Percentiles rank a stretch among this genome's conserved stretches.
These are phyloP conservation scores for Novumbra hubbsi DNA, from an alignment of 2,797 vertebrate species.

Conservation along the genomic window DNA sequence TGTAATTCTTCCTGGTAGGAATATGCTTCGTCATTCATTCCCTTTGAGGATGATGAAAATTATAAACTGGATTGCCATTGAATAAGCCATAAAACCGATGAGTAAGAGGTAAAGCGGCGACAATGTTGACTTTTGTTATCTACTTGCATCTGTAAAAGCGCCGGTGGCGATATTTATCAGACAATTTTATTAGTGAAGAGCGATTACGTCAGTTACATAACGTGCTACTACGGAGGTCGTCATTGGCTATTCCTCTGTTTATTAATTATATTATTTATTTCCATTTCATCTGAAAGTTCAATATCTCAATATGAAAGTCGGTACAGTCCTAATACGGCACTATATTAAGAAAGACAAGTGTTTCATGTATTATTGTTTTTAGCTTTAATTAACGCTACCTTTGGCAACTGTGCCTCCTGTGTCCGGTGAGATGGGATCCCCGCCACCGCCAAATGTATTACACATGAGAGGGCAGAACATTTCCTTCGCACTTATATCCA, in stretches of 20 bases:
- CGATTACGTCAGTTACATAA: conserved; percentile 47
- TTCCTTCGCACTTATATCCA: conserved; percentile 30
- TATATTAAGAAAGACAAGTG: neutral
- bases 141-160: neutral
- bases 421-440: conserved; percentile 18
- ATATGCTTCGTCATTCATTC: conserved; percentile 60
- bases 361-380: neutral
- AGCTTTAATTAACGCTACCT: conserved; percentile 51
- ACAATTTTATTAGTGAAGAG: neutral
- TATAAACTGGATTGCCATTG: conserved; percentile 21
- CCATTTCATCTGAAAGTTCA: neutral
- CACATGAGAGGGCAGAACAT: conserved; percentile 47
- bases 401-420: conserved; percentile 29
- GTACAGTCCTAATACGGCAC: neutral
- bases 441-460: conserved; percentile 31
- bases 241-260: too few species aligned
- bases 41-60: conserved; percentile 31
- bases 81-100: neutral
- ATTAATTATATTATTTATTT: neutral
- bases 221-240: conserved; percentile 24
- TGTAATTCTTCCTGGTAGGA: conserved; percentile 1
- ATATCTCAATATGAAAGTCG: neutral
- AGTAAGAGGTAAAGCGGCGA: neutral
- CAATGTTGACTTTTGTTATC: neutral
- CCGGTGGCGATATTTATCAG: neutral